phyloP scores from a whole-genome alignment of 2,113 vertebrate species.

The Arenaria interpres region DNA sequence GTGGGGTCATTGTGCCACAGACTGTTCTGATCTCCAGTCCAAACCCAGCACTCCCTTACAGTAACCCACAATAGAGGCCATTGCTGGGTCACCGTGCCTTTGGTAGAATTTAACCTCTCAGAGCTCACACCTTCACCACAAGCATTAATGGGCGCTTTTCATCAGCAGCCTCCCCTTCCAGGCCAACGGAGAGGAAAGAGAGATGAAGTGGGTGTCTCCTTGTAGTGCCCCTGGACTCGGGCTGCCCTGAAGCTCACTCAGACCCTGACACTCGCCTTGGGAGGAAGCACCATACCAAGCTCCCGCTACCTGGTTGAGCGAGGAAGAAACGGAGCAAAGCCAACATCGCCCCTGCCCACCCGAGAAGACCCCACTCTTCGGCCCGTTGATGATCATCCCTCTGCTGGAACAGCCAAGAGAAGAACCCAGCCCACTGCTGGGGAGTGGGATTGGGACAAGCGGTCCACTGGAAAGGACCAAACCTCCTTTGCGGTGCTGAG shows the following conservation, averaged over 20 bases:
- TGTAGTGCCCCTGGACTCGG: fast-evolving
- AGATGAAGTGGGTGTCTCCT: neutral
- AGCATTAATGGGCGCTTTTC: neutral
- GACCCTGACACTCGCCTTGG: neutral
- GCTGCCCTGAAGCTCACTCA: neutral
- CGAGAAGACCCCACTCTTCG: neutral
- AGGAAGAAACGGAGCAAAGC: neutral
- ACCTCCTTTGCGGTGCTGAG: neutral
- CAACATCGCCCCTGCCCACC: neutral
- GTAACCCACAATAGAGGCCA: neutral
- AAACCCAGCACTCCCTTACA: neutral
- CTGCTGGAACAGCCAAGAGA: neutral
- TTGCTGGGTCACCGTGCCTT: neutral
- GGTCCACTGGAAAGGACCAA: neutral
- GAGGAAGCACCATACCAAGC: neutral
- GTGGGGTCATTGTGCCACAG: neutral
- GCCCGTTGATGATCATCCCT: neutral
- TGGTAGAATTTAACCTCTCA: neutral
- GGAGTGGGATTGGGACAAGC: neutral
- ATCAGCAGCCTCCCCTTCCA: neutral
- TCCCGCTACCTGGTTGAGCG: fast-evolving
- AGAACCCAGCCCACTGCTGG: neutral
- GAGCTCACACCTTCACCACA: neutral
- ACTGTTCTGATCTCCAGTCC: neutral
- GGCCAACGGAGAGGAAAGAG: neutral